phyloP scores from a whole-genome alignment of 2,888 invertebrate species.

The Drepana falcataria region DNA sequence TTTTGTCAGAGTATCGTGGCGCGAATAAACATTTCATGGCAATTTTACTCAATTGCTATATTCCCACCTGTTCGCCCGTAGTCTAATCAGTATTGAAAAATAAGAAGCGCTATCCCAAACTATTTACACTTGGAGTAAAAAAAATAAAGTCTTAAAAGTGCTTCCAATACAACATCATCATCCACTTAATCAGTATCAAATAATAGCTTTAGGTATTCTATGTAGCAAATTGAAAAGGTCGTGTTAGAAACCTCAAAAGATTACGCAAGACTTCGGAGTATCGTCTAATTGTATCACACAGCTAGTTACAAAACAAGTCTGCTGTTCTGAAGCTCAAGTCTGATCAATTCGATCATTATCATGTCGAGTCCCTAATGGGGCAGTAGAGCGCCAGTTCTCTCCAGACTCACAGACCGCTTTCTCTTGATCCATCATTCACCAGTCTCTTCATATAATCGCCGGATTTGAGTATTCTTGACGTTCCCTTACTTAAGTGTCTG shows the following conservation, averaged over 20 bases:
- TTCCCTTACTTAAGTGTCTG: too few species aligned
- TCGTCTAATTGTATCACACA: background rate
- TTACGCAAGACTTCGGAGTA: background rate
- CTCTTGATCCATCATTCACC: too few species aligned
- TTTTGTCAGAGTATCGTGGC: constrained; percentile 15
- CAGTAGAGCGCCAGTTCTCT: too few species aligned
- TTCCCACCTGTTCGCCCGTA: background rate
- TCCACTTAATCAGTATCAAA: background rate
- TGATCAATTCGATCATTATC: too few species aligned
- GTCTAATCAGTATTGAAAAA: background rate
- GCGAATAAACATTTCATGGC: constrained; percentile 12
- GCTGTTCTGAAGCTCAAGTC: too few species aligned
- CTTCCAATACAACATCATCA: background rate
- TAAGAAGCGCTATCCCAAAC: too few species aligned
- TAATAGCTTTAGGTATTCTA: constrained; percentile 10
- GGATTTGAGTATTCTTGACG: too few species aligned
- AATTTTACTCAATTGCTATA: constrained; percentile 7
- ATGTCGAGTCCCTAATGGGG: too few species aligned
- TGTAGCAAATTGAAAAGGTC: constrained; percentile 7
- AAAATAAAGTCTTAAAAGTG: too few species aligned
- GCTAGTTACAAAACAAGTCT: background rate
- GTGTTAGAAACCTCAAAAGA: background rate
- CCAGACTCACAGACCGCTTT: too few species aligned
- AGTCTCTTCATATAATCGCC: too few species aligned
- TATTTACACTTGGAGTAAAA: too few species aligned